Evolutionary conservation across 2,888 invertebrate genomes (phyloP), one percentile per base, ranked within the genome.

Genomic region (Eupithecia exiguata): DNA sequence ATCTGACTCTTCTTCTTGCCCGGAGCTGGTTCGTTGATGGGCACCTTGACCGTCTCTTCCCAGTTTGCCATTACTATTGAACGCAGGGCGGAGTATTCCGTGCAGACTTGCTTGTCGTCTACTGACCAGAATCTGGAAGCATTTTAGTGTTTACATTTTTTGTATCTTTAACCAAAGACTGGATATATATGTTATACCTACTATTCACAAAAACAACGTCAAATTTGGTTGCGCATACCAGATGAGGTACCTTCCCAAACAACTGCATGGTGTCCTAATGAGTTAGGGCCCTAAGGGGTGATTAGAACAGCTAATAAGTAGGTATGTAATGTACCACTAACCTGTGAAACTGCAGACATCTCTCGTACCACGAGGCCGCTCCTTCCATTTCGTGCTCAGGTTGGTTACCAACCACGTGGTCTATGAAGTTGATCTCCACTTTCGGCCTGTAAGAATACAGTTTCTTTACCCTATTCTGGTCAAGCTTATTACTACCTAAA

Each of bases 371-470:
- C 83, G 97, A 96, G 0, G 97, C 98, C 0, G 96, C 97, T 49
- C 95, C 93, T 89, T 98, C 98, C 99, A 99, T 99, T 82, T 96
- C 95, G 66, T 96, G 92, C 84, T 99, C 98, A 0, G 99, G 99
- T 90, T 99, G 99, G 91, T 99, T 99, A 5, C 99, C 99, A 9
- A 99, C 99, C 69, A 98, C 97, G 88, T 99, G 99, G 89, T 99
- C 99, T 74, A 99, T 97, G 87, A 99, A 99, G 87, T 98, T 96
- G 73, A 99, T 95, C 79, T 97, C 96, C 38, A 95, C 93, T 71
- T 95, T 91, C 1, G 98, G 97, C 78, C 97, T 97, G 85, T 65
- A 88, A 86, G 0, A 58, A 78, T 76, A 69, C n/a, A 9, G 49
- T n/a, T n/a, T 49, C n/a, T n/a, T 49, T 9, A 49, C 7, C 49